Evolutionary conservation across 2,113 vertebrate species (phyloP).

Genomic region (Gobiocypris rarus): DNA sequence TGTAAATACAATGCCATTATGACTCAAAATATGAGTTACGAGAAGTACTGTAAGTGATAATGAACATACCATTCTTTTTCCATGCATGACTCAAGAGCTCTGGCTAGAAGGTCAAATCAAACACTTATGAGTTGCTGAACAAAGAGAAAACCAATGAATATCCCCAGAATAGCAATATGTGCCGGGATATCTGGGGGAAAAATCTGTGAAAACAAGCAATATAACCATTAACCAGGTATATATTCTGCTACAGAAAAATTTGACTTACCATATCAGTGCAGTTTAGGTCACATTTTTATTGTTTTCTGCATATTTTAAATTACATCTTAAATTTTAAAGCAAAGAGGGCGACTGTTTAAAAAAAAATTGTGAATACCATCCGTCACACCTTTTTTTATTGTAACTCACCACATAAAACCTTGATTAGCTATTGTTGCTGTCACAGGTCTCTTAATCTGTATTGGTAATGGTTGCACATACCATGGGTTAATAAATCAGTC

Average conservation of each 20-base stretch:
- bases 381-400: not conserved
- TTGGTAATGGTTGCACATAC: not conserved
- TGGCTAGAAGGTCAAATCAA: not conserved
- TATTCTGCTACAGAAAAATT: not conserved
- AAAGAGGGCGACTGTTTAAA: not conserved
- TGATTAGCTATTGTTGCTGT: not conserved
- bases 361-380: too few relatives aligned
- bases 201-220: not conserved
- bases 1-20: not conserved
- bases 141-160: slow-evolving; percentile 7
- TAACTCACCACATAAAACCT: not conserved
- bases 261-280: not conserved
- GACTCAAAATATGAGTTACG: not conserved
- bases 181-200: not conserved
- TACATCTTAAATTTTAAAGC: not conserved
- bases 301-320: not conserved
- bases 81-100: not conserved
- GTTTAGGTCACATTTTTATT: not conserved
- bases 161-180: not conserved
- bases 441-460: not conserved
- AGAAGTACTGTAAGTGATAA: not conserved
- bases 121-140: not conserved
- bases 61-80: not conserved
- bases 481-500: not conserved
- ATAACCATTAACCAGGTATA: not conserved